A percentile compares a stretch with the other conserved stretches of the same genome.
Evolutionary conservation across 2,113 vertebrate species (phyloP).

Genomic region (Clarias macrocephalus): DNA sequence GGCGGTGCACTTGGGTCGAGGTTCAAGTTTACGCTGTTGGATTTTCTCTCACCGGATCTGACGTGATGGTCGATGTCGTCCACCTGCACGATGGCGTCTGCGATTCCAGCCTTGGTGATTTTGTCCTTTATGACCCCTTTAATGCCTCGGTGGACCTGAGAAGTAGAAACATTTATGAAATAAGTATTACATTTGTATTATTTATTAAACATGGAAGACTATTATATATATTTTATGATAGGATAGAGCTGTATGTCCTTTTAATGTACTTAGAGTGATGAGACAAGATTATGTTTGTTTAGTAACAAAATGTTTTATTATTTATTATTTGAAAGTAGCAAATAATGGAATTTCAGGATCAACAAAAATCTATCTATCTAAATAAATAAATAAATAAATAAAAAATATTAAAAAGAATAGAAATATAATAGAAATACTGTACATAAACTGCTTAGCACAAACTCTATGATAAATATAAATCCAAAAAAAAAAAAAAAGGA

Average conservation of each 20-base stretch:
- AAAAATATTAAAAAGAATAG: too few relatives aligned
- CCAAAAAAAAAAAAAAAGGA: too few relatives aligned
- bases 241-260: not conserved
- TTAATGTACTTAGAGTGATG: not conserved
- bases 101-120: conserved; percentile 80
- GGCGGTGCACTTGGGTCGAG: not conserved
- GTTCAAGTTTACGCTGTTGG: not conserved
- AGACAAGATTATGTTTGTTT: not conserved
- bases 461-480: not conserved
- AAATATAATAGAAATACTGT: too few relatives aligned
- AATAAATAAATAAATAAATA: too few relatives aligned
- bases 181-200: too few relatives aligned
- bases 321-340: too few relatives aligned
- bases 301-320: not conserved
- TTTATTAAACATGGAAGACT: not conserved
- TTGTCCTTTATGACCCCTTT: conserved; percentile 88
- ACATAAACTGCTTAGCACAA: too few relatives aligned
- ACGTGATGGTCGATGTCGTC: conserved; percentile 86
- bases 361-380: too few relatives aligned
- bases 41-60: conserved; percentile 78
- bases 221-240: too few relatives aligned
- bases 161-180: not conserved
- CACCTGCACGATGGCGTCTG: conserved; percentile 84
- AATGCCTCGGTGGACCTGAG: conserved; percentile 87
- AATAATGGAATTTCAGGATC: too few relatives aligned